These are phyloP conservation scores for Falco punctatus DNA, from an alignment of 2,113 vertebrate genomes.

Conservation along the genomic window DNA sequence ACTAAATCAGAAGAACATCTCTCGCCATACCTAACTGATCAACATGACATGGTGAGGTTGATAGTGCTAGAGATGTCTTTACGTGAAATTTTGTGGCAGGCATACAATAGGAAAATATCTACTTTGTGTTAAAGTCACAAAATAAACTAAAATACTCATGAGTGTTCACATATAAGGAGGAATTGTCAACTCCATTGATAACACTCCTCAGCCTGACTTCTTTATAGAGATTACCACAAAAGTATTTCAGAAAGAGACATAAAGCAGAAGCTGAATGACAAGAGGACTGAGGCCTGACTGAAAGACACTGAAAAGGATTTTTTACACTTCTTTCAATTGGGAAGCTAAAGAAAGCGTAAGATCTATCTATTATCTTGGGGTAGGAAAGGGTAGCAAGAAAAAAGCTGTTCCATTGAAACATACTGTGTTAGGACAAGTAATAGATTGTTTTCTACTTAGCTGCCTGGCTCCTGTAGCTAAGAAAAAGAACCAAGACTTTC, in stretches of 20 bases:
- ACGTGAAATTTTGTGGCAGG: not conserved
- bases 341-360: not conserved
- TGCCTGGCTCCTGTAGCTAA: not conserved
- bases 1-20: not conserved
- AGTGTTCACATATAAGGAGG: not conserved
- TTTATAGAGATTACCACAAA: not conserved
- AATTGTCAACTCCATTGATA: not conserved
- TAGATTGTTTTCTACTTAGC: conserved; percentile 11
- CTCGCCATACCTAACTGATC: not conserved
- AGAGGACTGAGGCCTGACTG: not conserved
- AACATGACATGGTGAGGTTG: not conserved
- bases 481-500: not conserved
- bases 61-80: not conserved
- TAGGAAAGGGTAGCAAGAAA: not conserved
- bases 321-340: not conserved
- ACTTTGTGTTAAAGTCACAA: not conserved
- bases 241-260: not conserved
- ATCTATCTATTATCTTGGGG: not conserved
- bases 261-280: not conserved
- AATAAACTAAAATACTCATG: not conserved
- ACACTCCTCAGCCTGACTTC: not conserved
- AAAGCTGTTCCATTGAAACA: not conserved
- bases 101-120: not conserved
- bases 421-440: not conserved
- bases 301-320: not conserved